Evolutionary conservation across 1,140 invertebrate genomes (phyloP).

Genomic region (Tetramorium simillimum): DNA sequence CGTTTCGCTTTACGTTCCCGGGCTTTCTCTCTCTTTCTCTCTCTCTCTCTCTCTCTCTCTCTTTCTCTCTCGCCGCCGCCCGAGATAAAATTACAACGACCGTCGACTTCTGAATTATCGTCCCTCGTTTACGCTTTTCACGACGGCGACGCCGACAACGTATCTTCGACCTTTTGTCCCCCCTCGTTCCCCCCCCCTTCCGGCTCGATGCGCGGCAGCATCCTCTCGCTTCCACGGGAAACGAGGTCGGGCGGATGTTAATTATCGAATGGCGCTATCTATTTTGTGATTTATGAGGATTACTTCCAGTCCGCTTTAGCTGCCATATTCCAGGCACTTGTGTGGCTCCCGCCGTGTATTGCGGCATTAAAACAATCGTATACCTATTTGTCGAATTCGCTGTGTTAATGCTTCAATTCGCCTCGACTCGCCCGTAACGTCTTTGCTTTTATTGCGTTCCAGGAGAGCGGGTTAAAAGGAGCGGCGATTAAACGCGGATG

Average conservation of each 20-base stretch:
- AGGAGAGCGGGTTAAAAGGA: background rate
- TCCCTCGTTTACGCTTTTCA: conserved; percentile 49
- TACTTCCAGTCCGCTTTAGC: conserved; percentile 22
- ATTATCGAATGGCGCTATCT: conserved; percentile 64
- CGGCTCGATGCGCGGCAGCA: conserved; percentile 17
- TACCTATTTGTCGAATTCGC: conserved; percentile 36
- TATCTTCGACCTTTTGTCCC: conserved; percentile 53
- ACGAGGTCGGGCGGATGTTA: conserved; percentile 65
- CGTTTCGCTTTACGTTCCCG: background rate
- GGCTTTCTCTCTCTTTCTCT: no score
- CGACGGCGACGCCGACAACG: conserved; percentile 17
- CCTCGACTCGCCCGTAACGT: conserved; percentile 5
- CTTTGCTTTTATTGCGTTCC: background rate
- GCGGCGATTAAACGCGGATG: conserved; percentile 31
- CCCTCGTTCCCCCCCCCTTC: background rate
- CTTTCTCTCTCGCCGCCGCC: conserved; percentile 9
- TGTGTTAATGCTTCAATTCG: background rate
- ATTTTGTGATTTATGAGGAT: conserved; percentile 44
- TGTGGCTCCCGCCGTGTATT: background rate
- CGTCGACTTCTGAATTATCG: conserved; percentile 54
- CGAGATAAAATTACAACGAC: conserved; percentile 71
- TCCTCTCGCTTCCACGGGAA: conserved; percentile 24
- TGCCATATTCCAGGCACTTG: background rate
- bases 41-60: no score
- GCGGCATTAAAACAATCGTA: conserved; percentile 23